Evolutionary conservation across 2,113 vertebrate genomes (phyloP).

Genomic region (Rhinolophus ferrumequinum): DNA sequence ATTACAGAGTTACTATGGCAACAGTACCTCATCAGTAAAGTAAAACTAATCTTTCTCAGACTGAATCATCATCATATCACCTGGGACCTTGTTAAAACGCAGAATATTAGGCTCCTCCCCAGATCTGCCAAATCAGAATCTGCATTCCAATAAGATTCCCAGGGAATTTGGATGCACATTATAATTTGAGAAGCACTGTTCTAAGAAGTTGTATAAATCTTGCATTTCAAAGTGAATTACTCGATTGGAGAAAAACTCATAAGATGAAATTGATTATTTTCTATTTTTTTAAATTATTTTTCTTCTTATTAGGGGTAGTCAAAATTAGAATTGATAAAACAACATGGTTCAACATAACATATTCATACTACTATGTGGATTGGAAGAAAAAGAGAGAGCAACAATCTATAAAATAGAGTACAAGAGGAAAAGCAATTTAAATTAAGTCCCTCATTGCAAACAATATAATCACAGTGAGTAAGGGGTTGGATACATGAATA

Average conservation of each 20-base stretch:
- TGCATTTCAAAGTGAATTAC: background rate
- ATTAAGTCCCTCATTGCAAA: background rate
- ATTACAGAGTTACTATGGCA: background rate
- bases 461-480: background rate
- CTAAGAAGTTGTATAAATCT: background rate
- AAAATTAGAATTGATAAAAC: background rate
- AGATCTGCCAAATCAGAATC: background rate
- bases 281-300: background rate
- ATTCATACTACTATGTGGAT: background rate
- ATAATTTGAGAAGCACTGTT: background rate
- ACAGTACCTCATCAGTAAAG: background rate
- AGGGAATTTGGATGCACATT: background rate
- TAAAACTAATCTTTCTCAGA: background rate
- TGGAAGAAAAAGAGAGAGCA: background rate
- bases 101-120: background rate
- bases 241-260: background rate
- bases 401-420: background rate
- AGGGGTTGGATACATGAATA: background rate
- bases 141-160: background rate
- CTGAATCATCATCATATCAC: background rate
- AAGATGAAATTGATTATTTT: background rate
- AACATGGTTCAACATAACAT: background rate
- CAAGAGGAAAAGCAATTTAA: slow-evolving; percentile 7
- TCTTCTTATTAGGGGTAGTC: background rate
- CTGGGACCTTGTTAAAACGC: background rate